Evolutionary conservation across 23 tunicate species (phyloP).

Genomic region (Styela plicata): DNA sequence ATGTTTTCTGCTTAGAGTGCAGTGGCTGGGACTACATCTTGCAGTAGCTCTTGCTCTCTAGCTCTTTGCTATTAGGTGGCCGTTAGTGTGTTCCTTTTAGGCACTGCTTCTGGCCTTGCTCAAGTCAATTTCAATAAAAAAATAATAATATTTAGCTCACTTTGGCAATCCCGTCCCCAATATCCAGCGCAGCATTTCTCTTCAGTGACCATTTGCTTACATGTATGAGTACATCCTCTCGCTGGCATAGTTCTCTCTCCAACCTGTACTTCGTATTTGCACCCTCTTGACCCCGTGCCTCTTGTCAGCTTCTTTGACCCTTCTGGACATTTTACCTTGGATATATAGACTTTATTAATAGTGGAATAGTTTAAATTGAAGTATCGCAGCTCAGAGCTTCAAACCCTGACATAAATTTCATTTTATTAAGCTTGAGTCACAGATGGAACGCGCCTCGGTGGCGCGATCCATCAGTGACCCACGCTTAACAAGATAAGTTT

Average conservation of each 20-base stretch:
- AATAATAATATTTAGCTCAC: slow-evolving; percentile 8
- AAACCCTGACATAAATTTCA: not conserved
- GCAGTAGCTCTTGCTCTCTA: too few relatives aligned
- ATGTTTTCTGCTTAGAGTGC: too few relatives aligned
- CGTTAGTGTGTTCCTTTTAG: too few relatives aligned
- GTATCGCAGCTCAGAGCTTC: not conserved
- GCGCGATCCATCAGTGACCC: too few relatives aligned
- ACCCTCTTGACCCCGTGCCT: slow-evolving; percentile 46
- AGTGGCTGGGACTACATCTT: too few relatives aligned
- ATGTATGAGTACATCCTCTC: slow-evolving; percentile 46
- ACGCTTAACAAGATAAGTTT: too few relatives aligned
- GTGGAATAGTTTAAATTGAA: slow-evolving; percentile 1
- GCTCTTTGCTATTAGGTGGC: too few relatives aligned
- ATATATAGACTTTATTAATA: not conserved
- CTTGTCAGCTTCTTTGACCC: slow-evolving; percentile 41
- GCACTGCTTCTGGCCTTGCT: too few relatives aligned
- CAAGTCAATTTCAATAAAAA: slow-evolving; percentile 1
- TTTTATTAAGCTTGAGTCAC: too few relatives aligned
- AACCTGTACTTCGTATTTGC: slow-evolving; percentile 31
- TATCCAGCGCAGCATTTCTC: slow-evolving; percentile 44
- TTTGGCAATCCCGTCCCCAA: slow-evolving; percentile 79
- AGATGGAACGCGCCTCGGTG: too few relatives aligned
- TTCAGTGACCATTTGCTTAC: slow-evolving; percentile 16
- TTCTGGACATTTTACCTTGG: slow-evolving; percentile 46
- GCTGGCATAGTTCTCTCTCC: slow-evolving; percentile 13